A percentile compares a stretch with the other conserved stretches of the same genome.
These are phyloP conservation scores for Excalfactoria chinensis DNA, from an alignment of 2,113 vertebrate genomes.

Conservation along the genomic window DNA sequence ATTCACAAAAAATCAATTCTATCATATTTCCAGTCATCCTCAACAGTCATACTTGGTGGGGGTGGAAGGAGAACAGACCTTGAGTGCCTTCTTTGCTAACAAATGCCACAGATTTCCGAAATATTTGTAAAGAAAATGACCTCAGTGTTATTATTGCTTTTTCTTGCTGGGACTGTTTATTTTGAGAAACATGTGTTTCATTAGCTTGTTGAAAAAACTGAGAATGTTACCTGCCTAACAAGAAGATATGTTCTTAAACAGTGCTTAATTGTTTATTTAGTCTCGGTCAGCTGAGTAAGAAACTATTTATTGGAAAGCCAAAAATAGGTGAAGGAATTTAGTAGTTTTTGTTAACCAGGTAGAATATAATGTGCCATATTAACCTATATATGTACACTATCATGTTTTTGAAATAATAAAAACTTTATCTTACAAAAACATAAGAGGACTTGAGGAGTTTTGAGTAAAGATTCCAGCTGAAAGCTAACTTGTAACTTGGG, in stretches of 20 bases:
- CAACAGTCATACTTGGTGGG: neutral
- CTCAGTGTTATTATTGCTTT: neutral
- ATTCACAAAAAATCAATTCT: neutral
- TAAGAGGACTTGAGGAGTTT: neutral
- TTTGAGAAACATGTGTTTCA: neutral
- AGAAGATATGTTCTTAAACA: slow-evolving; percentile 19
- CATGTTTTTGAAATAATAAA: neutral
- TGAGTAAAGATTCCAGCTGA: neutral
- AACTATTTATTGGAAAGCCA: neutral
- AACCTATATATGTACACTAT: neutral
- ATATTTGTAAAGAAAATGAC: neutral
- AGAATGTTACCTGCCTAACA: neutral
- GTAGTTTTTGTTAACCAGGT: neutral
- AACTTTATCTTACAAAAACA: neutral
- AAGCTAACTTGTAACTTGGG: neutral
- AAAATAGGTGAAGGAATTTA: neutral
- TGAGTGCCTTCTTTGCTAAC: neutral
- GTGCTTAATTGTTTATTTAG: neutral
- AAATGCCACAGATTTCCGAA: neutral
- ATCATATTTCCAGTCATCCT: neutral
- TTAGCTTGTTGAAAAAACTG: neutral
- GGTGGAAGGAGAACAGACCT: neutral
- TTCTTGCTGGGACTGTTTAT: neutral
- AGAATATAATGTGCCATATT: neutral
- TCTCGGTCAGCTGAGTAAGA: neutral